A percentile compares a stretch with the other conserved stretches of the same genome.
Evolutionary conservation across 2,797 vertebrate genomes (phyloP).

Genomic region (Antennarius maculatus): DNA sequence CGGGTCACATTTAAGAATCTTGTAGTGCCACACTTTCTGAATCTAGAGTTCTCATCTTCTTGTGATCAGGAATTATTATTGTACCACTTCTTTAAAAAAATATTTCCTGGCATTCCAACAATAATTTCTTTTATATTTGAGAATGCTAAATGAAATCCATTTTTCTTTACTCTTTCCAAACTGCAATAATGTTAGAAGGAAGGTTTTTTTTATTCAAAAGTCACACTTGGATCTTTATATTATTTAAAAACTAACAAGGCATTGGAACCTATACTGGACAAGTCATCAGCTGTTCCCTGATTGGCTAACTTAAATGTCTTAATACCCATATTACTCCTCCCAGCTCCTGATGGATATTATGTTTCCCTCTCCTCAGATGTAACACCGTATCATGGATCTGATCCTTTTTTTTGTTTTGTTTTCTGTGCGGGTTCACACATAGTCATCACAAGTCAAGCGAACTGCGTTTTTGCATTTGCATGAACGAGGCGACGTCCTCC

Average conservation of each 20-base stretch:
- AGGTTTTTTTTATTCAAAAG: not conserved
- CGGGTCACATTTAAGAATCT: too few species aligned
- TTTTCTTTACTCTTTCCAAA: too few species aligned
- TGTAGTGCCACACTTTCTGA: not conserved
- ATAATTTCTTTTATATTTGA: too few species aligned
- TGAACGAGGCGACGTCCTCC: conserved; percentile 21
- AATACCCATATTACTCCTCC: not conserved
- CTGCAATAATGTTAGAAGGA: not conserved
- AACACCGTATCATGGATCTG: not conserved
- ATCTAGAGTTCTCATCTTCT: too few species aligned
- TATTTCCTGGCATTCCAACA: too few species aligned
- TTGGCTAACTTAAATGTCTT: not conserved
- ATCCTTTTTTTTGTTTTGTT: not conserved
- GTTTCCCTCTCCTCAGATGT: not conserved
- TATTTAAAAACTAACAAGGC: not conserved
- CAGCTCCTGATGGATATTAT: not conserved
- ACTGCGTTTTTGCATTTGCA: not conserved
- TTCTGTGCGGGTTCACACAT: not conserved
- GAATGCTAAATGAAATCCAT: too few species aligned
- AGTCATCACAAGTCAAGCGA: not conserved
- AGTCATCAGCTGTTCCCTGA: too few species aligned
- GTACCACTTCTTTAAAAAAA: too few species aligned
- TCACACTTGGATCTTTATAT: not conserved
- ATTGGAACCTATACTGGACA: not conserved
- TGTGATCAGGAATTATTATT: too few species aligned